Percentiles rank a stretch among this genome's conserved stretches.
phyloP scores from a whole-genome alignment of 2,113 vertebrate species.

The Illadopsis cleaveri region DNA sequence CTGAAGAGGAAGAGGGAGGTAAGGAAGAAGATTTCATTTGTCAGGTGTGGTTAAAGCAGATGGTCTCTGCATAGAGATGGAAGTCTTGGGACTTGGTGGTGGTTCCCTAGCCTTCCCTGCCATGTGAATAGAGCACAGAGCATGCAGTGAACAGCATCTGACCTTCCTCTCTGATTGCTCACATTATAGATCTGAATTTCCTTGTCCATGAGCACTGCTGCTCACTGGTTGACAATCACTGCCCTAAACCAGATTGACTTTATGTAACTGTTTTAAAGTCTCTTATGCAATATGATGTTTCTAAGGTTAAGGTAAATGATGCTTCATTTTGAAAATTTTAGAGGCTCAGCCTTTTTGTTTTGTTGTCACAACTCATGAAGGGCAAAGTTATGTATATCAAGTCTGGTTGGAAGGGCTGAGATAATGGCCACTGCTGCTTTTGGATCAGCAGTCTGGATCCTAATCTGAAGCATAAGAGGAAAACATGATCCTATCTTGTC shows the following conservation, averaged over 20 bases:
- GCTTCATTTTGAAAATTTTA: not conserved
- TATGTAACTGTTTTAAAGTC: not conserved
- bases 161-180: not conserved
- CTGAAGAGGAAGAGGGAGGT: not conserved
- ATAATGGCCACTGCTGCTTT: not conserved
- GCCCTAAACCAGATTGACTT: not conserved
- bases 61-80: not conserved
- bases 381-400: not conserved
- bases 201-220: not conserved
- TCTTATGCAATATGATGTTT: not conserved
- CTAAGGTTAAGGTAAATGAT: not conserved
- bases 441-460: not conserved
- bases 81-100: not conserved
- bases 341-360: not conserved
- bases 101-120: not conserved
- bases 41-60: not conserved
- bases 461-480: not conserved
- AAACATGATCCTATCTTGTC: not conserved
- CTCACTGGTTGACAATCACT: not conserved
- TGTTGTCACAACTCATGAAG: not conserved
- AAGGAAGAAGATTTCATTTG: not conserved
- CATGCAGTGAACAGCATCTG: not conserved
- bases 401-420: not conserved
- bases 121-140: not conserved
- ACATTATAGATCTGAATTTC: not conserved